Evolutionary conservation across 2,113 vertebrate genomes (phyloP).

Genomic region (Corydoras maculifer): DNA sequence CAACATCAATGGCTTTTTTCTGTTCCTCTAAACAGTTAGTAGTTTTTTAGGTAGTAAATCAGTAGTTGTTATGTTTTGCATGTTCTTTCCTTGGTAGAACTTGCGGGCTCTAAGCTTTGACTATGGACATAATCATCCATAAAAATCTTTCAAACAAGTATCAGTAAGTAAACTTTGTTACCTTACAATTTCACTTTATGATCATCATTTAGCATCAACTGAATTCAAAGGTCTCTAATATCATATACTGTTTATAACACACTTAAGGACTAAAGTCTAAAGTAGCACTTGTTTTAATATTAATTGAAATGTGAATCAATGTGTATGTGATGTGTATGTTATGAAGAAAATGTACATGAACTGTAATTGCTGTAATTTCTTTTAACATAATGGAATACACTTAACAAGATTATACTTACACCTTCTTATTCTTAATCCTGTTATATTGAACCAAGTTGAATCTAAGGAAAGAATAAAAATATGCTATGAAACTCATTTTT

Average conservation of each 20-base stretch:
- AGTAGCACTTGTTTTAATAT: no score
- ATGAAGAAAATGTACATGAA: no score
- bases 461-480: not conserved
- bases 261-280: no score
- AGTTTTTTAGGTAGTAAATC: not conserved
- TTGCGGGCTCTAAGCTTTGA: not conserved
- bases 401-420: slow-evolving; percentile 29
- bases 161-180: slow-evolving; percentile 25
- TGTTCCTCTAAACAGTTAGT: not conserved
- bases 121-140: slow-evolving; percentile 10
- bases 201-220: no score
- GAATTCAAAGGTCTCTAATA: no score
- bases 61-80: not conserved
- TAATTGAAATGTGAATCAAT: no score
- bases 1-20: slow-evolving; percentile 8
- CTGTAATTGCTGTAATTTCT: not conserved
- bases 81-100: not conserved
- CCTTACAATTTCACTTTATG: no score
- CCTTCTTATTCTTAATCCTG: slow-evolving; percentile 16
- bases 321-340: no score
- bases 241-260: not conserved
- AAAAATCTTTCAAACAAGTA: slow-evolving; percentile 1
- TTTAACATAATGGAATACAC: slow-evolving; percentile 7
- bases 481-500: not conserved
- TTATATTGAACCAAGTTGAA: not conserved